Conservation (phyloP, 1,140 invertebrate species). For the Spodoptera litura region DNA sequence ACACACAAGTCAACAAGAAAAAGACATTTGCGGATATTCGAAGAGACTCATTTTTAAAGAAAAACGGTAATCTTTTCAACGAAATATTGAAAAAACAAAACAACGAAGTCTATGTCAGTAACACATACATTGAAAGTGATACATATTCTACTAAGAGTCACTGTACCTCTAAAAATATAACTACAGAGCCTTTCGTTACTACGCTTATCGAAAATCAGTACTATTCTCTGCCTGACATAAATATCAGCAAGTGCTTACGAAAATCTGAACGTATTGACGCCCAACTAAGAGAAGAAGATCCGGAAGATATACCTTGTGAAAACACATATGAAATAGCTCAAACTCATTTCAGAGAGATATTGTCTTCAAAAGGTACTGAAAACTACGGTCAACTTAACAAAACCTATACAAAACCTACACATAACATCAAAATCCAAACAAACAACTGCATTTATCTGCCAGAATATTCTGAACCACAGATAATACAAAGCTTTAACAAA, state of each 20-base stretch:
- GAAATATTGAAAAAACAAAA: conserved; percentile 64
- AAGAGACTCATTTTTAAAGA: conserved; percentile 70
- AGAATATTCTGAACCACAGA: conserved; percentile 66
- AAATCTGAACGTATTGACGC: conserved; percentile 89
- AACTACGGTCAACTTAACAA: conserved; percentile 81
- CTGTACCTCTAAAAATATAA: conserved; percentile 81
- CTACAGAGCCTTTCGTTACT: conserved; percentile 84
- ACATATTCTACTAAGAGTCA: conserved; percentile 69
- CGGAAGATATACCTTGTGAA: conserved; percentile 78
- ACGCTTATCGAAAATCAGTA: conserved; percentile 89
- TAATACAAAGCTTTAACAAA: conserved; percentile 74
- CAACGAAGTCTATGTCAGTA: conserved; percentile 72
- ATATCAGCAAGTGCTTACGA: conserved; percentile 88
- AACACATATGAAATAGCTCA: conserved; percentile 80
- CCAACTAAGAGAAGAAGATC: conserved; percentile 86
- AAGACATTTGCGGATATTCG: conserved; percentile 79
- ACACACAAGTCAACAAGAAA: conserved; percentile 78
- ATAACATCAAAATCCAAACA: conserved; percentile 54
- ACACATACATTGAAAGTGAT: conserved; percentile 74
- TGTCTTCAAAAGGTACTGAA: conserved; percentile 68
- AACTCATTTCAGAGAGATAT: conserved; percentile 77
- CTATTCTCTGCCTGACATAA: conserved; percentile 89
- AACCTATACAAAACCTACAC: conserved; percentile 57
- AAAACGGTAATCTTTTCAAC: conserved; percentile 66
- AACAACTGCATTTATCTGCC: conserved; percentile 59